These are phyloP conservation scores for Folsomia candida DNA, from an alignment of 2,888 invertebrate species.

Conservation along the genomic window DNA sequence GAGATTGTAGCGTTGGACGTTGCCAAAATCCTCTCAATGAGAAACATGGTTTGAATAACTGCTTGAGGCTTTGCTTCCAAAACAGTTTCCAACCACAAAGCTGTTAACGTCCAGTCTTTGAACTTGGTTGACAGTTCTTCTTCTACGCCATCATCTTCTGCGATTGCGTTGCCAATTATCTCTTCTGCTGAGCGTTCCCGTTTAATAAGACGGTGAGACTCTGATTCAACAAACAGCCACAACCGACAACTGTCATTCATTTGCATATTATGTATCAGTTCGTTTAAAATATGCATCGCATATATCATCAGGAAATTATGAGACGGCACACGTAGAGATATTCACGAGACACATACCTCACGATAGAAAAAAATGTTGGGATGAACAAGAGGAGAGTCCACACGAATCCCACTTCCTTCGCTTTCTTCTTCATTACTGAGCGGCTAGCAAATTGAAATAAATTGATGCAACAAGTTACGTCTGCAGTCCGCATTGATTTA, in stretches of 20 bases:
- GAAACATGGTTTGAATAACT: constrained; percentile 2
- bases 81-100: constrained; percentile 9
- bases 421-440: neutral
- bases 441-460: neutral
- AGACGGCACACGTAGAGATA: neutral
- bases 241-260: too few relatives aligned
- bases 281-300: too few relatives aligned
- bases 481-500: neutral
- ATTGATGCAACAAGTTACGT: neutral
- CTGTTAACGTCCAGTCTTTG: constrained; percentile 3
- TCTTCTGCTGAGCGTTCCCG: neutral
- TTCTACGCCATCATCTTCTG: neutral
- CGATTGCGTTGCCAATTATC: neutral
- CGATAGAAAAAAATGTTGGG: constrained; percentile 9
- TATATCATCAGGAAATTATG: neutral
- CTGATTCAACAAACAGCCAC: neutral
- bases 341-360: neutral
- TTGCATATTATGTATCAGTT: too few relatives aligned
- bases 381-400: neutral
- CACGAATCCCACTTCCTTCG: neutral
- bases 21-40: neutral
- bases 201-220: neutral
- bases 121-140: neutral
- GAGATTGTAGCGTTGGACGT: neutral
- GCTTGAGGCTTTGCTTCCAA: constrained; percentile 13